Evolutionary conservation across 2,888 invertebrate genomes (phyloP).

Genomic region (Drosophila siamana): DNA sequence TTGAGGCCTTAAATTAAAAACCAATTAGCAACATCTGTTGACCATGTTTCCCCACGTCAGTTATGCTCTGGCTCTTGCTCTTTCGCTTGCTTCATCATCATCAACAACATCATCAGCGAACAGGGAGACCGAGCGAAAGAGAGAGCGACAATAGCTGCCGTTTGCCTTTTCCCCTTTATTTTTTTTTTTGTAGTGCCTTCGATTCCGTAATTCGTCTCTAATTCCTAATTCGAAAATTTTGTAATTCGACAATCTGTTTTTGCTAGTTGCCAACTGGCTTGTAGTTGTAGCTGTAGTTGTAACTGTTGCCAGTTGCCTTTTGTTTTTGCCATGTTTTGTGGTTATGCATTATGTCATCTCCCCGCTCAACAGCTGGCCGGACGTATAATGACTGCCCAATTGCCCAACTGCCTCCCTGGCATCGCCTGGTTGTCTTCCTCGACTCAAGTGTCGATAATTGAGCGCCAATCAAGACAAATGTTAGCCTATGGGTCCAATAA

Average conservation of each 20-base stretch:
- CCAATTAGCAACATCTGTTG: conserved; percentile 70
- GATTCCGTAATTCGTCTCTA: conserved; percentile 60
- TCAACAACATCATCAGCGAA: conserved; percentile 20
- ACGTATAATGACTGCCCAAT: not conserved
- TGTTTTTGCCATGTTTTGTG: conserved; percentile 46
- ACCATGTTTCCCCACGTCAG: conserved; percentile 50
- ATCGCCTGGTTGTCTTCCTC: no score
- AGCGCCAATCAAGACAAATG: conserved; percentile 53
- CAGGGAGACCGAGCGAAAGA: no score
- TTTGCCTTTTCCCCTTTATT: conserved; percentile 1
- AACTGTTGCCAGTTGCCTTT: conserved; percentile 17
- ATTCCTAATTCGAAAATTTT: conserved; percentile 64
- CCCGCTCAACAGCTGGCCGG: not conserved
- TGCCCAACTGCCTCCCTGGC: not conserved
- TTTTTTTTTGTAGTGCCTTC: conserved; percentile 5
- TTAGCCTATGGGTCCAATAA: conserved; percentile 16
- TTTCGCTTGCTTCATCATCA: conserved; percentile 36
- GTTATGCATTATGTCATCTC: conserved; percentile 55
- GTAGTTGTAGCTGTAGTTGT: not conserved
- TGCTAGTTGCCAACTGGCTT: conserved; percentile 29
- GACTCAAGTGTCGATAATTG: conserved; percentile 57
- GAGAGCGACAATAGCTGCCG: no score
- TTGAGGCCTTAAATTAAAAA: conserved; percentile 71
- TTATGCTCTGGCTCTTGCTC: conserved; percentile 18
- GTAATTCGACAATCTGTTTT: conserved; percentile 61